Conservation (phyloP, 2,888 invertebrate species). For the Brachyptera risi region DNA sequence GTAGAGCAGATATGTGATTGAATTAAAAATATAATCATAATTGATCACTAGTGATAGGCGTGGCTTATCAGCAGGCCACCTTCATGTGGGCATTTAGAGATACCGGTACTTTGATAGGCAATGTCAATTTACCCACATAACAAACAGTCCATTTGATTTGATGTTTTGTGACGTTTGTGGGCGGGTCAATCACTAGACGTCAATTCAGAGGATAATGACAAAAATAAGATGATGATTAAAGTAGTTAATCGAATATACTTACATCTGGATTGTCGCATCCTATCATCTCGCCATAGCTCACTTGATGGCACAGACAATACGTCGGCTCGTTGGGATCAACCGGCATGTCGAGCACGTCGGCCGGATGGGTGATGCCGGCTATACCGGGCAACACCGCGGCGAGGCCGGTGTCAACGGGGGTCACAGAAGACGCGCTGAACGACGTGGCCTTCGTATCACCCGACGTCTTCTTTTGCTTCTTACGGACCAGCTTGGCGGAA, state of each 20-base stretch:
- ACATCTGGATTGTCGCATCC: slow-evolving; percentile 91
- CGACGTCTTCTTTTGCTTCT: slow-evolving; percentile 54
- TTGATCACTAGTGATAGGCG: too few relatives aligned
- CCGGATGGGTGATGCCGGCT: slow-evolving; percentile 71
- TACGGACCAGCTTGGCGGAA: slow-evolving; percentile 47
- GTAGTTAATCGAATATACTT: slow-evolving; percentile 41
- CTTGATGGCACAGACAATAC: slow-evolving; percentile 96
- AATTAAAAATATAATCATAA: too few relatives aligned
- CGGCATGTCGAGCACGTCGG: slow-evolving; percentile 87
- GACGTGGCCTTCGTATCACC: slow-evolving; percentile 38
- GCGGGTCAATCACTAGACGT: too few relatives aligned
- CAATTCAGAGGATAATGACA: background rate
- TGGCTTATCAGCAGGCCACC: too few relatives aligned
- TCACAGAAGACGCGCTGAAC: slow-evolving; percentile 22
- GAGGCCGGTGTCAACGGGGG: slow-evolving; percentile 38
- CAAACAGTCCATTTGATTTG: too few relatives aligned
- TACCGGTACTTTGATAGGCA: too few relatives aligned
- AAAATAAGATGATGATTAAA: background rate
- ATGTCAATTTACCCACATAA: too few relatives aligned
- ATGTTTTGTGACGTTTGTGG: too few relatives aligned
- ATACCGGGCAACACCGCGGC: slow-evolving; percentile 48
- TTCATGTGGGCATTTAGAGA: too few relatives aligned
- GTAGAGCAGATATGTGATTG: too few relatives aligned
- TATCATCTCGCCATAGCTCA: slow-evolving; percentile 95
- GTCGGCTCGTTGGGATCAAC: slow-evolving; percentile 97